Base-by-base conservation (phyloP, 1,140 invertebrate species). In the Platyscapa corneri region DNA sequence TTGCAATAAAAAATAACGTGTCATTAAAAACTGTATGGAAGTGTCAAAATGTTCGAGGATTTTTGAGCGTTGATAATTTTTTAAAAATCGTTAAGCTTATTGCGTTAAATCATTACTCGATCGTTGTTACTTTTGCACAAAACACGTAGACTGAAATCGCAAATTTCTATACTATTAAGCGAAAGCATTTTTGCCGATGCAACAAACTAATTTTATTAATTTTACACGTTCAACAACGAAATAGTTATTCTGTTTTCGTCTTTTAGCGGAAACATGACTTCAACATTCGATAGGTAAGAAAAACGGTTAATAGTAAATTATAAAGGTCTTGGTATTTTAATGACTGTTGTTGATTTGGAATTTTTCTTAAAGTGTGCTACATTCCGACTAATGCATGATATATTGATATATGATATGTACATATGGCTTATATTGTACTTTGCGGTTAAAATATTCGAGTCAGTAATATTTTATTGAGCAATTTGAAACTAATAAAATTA, bases 251-350 rank as follows among this genome's bases (percentile, higher is more conserved):
- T 87, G 87, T 89, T 91, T 89, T 91, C 82, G 76, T 89, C 76
- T 92, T 91, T 81, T 91, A 93, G 92, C 83, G 89, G 89, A 89
- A 93, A 92, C 88, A 84, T 89, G 83, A 89, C 90, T 12, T 89
- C 92, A 80, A 89, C 78, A 87, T 89, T 91, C 87, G 89, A 90
- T 89, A 93, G 92, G 91, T 92, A 91, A 92, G 91, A 79, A 34
- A 79, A 80, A 86, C 39, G 64, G 64, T 18, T 30, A 39, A 67
- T 78, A 87, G 81, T 75, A 76, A 80, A 81, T 53, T 70, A 46
- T 49, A 42, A 75, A 74, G 72, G 8, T 46, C 23, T 75, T 75
- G 39, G 30, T 34, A 70, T 46, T 46, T 49, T 46, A 27, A 46
- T 30, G 7, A 74, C 46, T 46, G n/a, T 75, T n/a, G 32, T 49